Base-by-base conservation (phyloP, 2,113 vertebrate genomes). In the Typhlomys cinereus region DNA sequence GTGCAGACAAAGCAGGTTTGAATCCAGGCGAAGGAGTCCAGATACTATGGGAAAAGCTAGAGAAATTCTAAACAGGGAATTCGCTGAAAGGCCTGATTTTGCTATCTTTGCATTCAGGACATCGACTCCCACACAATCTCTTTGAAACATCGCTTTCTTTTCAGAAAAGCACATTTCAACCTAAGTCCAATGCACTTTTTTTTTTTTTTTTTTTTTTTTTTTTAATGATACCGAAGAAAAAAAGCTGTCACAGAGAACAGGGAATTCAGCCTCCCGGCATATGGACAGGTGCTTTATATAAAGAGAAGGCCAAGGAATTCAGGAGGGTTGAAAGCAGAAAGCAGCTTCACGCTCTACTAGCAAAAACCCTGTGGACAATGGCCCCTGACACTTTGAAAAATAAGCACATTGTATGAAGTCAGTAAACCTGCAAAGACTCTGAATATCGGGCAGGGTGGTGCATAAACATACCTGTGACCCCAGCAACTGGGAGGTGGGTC, bases 211-310 rank as follows among this genome's bases (percentile, higher is more conserved):
- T 27, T 73, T 73, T 46, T 48, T 71, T 27, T 69, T 46, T 69
- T 71, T 74, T 48, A 74, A 94, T 81, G 93, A 94, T 94, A 91
- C 88, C 64, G 66, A 95, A 93, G 93, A 96, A 96, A 96, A 95
- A 41, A 78, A 96, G 76, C 54, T 76, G 91, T 74, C 88, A 94
- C 91, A 89, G 73, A 85, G 95, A 95, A 91, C 44, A 91, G 79
- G 91, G 92, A 95, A 57, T 94, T 96, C 92, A 91, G 84, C 90
- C 91, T 74, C 81, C 64, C 91, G 94, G 84, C 89, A 96, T 92
- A 95, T 93, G 89, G 96, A 81, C 69, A 91, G 76, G 90, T 69
- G 15, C 78, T 96, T 97, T 94, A 96, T 93, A 96, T 97, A 94
- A 95, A 91, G 94, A 62, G 70, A 94, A 95, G 50, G 76, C 90